Conservation (phyloP, 2,888 invertebrate genomes). For the Ctena decussata region DNA sequence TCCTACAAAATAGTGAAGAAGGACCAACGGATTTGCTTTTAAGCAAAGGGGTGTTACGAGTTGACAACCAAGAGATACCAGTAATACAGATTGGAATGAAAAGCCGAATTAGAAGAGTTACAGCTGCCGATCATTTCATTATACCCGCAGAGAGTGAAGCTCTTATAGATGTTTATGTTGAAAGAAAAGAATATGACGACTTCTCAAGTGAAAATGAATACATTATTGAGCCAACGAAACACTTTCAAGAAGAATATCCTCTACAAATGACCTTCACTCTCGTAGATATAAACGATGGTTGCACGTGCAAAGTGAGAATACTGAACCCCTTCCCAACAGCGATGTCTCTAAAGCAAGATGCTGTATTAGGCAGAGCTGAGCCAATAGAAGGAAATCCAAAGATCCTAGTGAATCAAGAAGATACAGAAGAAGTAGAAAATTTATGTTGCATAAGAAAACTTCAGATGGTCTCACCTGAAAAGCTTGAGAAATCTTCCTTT, state of each 20-base stretch:
- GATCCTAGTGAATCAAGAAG: neutral
- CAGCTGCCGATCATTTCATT: conserved; percentile 22
- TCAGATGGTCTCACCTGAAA: too few relatives aligned
- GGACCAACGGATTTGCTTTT: conserved; percentile 36
- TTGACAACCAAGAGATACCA: neutral
- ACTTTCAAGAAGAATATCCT: too few relatives aligned
- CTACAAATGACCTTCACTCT: conserved; percentile 25
- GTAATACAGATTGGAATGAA: neutral
- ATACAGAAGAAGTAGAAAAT: neutral
- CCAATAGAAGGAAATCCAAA: neutral
- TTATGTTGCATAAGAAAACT: neutral
- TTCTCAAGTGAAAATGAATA: neutral
- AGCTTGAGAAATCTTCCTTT: too few relatives aligned
- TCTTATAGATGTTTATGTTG: conserved; percentile 33
- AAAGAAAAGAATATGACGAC: conserved; percentile 6
- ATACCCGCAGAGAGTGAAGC: conserved; percentile 26
- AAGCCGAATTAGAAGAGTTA: conserved; percentile 6
- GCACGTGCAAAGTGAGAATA: conserved; percentile 27
- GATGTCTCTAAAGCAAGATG: conserved; percentile 18
- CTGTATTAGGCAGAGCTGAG: conserved; percentile 22
- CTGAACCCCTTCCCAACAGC: too few relatives aligned
- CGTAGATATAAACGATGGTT: conserved; percentile 28
- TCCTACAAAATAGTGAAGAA: conserved; percentile 19
- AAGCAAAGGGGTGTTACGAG: conserved; percentile 23
- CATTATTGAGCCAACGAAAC: neutral